A percentile compares a stretch with the other conserved stretches of the same genome.
Evolutionary conservation across 1,140 invertebrate genomes (phyloP).

Genomic region (Linepithema humile): DNA sequence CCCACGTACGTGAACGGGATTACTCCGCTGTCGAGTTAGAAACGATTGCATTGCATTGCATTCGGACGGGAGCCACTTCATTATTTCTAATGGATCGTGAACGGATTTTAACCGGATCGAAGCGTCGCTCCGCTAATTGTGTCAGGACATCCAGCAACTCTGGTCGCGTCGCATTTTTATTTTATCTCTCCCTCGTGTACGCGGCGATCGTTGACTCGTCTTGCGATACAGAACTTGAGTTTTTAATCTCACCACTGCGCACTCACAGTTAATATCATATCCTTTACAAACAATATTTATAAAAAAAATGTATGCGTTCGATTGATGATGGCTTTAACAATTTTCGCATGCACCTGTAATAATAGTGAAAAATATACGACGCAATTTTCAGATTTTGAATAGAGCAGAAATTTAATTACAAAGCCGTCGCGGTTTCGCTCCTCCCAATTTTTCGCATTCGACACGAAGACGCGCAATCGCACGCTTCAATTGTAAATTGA

Average conservation of each 20-base stretch:
- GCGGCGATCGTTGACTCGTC: neutral
- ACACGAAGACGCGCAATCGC: neutral
- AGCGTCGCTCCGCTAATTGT: slow-evolving; percentile 40
- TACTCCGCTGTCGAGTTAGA: slow-evolving; percentile 37
- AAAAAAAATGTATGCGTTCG: neutral
- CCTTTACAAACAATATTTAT: neutral
- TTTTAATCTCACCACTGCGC: neutral
- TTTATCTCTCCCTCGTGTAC: neutral
- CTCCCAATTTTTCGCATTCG: neutral
- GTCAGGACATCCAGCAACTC: neutral
- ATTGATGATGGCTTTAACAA: neutral
- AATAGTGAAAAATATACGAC: neutral
- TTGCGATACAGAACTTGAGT: neutral
- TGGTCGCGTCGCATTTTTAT: neutral
- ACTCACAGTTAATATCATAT: neutral
- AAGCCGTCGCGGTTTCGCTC: neutral
- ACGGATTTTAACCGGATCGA: slow-evolving; percentile 48
- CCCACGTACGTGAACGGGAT: slow-evolving; percentile 58
- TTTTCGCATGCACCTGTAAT: neutral
- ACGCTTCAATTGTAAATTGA: slow-evolving; percentile 14
- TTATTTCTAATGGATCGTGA: slow-evolving; percentile 68
- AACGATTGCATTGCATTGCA: slow-evolving; percentile 66
- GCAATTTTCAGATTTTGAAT: neutral
- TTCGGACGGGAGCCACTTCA: slow-evolving; percentile 50
- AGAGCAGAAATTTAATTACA: neutral